These are phyloP conservation scores for Drosophila seclusa DNA, from an alignment of 2,888 invertebrate genomes.

Conservation along the genomic window DNA sequence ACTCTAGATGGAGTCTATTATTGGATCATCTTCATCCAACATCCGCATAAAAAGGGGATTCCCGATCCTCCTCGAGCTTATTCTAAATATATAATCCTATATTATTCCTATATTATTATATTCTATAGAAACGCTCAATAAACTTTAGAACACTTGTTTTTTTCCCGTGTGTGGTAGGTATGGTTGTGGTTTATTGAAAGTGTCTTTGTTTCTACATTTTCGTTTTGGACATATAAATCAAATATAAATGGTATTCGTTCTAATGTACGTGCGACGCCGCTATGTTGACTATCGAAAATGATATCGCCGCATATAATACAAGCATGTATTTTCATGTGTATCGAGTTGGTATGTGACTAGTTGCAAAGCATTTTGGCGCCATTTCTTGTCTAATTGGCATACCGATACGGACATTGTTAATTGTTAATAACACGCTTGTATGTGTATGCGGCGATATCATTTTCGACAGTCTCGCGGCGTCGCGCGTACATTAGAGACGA, in stretches of 20 bases:
- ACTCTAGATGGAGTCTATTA: not conserved
- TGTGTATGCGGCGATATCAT: not conserved
- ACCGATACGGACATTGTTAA: slow-evolving; percentile 4
- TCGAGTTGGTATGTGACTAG: slow-evolving; percentile 13
- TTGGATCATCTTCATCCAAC: not conserved
- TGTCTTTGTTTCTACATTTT: not conserved
- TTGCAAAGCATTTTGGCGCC: slow-evolving; percentile 42
- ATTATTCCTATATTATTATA: no score
- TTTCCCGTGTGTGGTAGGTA: not conserved
- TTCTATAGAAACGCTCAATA: not conserved
- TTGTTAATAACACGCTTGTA: slow-evolving; percentile 10
- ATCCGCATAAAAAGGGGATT: not conserved
- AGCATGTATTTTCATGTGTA: slow-evolving; percentile 11
- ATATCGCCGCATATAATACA: not conserved
- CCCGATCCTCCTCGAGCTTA: no score
- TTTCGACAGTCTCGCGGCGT: slow-evolving; percentile 22
- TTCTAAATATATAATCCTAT: not conserved
- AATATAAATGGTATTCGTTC: not conserved
- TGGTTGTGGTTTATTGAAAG: not conserved
- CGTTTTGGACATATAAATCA: not conserved
- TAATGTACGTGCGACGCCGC: slow-evolving; percentile 2
- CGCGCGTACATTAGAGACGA: not conserved
- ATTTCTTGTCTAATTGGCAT: slow-evolving; percentile 13
- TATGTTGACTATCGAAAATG: slow-evolving; percentile 22
- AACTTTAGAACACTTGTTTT: not conserved